A percentile compares a stretch with the other conserved stretches of the same genome.
Evolutionary conservation across 2,113 vertebrate genomes (phyloP).

Genomic region (Orcinus orca): DNA sequence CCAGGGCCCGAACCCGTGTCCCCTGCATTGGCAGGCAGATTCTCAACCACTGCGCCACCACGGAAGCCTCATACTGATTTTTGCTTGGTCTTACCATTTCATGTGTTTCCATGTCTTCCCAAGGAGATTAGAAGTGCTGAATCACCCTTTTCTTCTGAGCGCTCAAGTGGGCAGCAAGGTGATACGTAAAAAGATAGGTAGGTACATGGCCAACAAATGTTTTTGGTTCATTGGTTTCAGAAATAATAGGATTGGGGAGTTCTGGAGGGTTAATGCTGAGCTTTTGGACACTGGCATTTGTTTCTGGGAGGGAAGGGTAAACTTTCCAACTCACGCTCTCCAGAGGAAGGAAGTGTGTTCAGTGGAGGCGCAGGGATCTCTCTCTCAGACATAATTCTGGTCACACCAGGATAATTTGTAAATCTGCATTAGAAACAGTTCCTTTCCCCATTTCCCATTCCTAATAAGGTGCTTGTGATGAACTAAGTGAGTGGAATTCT

Average conservation of each 20-base stretch:
- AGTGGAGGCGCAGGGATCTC: not conserved
- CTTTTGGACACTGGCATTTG: not conserved
- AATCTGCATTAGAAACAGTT: constrained; percentile 44
- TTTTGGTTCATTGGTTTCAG: not conserved
- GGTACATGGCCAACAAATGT: not conserved
- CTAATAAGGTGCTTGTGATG: constrained; percentile 64
- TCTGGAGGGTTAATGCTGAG: not conserved
- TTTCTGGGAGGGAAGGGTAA: constrained; percentile 36
- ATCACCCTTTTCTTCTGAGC: not conserved
- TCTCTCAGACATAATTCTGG: constrained; percentile 29
- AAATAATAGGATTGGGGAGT: not conserved
- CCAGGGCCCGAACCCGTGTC: too few species aligned
- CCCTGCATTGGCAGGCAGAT: too few species aligned
- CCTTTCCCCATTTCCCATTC: constrained; percentile 39
- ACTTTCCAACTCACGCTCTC: not conserved
- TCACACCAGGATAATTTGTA: constrained; percentile 55
- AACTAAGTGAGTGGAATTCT: constrained; percentile 27
- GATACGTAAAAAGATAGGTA: not conserved
- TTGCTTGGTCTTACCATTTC: not conserved
- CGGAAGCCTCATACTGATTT: not conserved
- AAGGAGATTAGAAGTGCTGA: not conserved
- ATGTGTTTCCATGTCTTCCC: not conserved
- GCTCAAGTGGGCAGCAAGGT: not conserved
- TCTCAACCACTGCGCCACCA: too few species aligned
- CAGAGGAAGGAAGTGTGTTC: constrained; percentile 52